A percentile compares a stretch with the other conserved stretches of the same genome.
phyloP scores from a whole-genome alignment of 2,888 invertebrate species.

The Dendrolimus pini region DNA sequence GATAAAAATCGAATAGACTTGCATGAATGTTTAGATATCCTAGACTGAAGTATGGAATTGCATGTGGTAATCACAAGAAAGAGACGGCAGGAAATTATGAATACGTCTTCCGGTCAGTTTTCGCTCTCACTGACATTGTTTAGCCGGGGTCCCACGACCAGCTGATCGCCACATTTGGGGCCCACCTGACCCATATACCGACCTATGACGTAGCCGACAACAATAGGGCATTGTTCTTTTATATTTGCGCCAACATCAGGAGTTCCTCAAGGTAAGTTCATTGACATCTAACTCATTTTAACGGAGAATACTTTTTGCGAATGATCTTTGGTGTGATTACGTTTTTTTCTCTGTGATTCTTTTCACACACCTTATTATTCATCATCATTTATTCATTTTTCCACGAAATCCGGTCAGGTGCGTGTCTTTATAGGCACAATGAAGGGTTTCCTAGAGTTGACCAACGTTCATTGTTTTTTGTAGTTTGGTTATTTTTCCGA shows the following conservation, averaged over 20 bases:
- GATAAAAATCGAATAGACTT: no score
- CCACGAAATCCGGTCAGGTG: no score
- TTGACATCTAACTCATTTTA: slow-evolving; percentile 56
- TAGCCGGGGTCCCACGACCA: slow-evolving; percentile 53
- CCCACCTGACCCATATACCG: slow-evolving; percentile 68
- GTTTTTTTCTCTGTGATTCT: not conserved
- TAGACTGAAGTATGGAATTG: no score
- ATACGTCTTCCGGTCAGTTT: not conserved
- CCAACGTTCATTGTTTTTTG: no score
- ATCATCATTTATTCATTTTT: no score
- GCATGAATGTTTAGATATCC: no score
- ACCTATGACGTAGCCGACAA: slow-evolving; percentile 67
- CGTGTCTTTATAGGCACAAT: no score
- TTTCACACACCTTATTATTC: no score
- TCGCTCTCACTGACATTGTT: slow-evolving; percentile 13
- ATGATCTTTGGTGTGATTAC: not conserved
- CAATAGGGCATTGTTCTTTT: slow-evolving; percentile 75
- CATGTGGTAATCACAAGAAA: not conserved
- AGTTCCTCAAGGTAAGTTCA: slow-evolving; percentile 69
- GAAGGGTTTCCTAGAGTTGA: no score
- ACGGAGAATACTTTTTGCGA: not conserved
- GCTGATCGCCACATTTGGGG: slow-evolving; percentile 68
- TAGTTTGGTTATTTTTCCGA: no score
- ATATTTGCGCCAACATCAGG: slow-evolving; percentile 69
- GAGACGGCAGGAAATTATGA: not conserved